Base-by-base conservation (phyloP, 2,797 vertebrate genomes). In the Nasua narica region DNA sequence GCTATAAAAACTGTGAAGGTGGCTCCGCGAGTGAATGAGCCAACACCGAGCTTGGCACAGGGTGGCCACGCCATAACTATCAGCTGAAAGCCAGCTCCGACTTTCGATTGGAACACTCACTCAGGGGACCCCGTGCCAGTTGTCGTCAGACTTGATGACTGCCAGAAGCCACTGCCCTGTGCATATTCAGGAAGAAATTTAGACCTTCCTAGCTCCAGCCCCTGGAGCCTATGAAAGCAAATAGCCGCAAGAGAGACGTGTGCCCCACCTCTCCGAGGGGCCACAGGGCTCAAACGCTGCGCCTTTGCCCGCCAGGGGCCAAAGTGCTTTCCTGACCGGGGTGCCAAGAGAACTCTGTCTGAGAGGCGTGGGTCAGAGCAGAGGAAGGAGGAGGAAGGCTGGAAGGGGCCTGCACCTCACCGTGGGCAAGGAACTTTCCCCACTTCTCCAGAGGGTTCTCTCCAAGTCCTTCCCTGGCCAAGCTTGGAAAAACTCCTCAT, bases 101-200 rank as follows among this genome's bases (percentile, higher is more conserved):
- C 56, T 46, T 84, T 84, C 13, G 62, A 52, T n/a, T 79, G 69
- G 62, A 12, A 2, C 2, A 3, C 29, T 62, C 3, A 5, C 35
- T 54, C 48, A 19, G 82, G 35, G 29, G 27, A 19, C 35, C 89
- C 56, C 19, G 32, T 3, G 72, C 78, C 52, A 40, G 60, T 6
- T 62, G 94, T 67, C 74, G 37, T 84, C 67, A 85, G 90, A 83
- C 79, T 15, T 85, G 95, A 94, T 58, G 86, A 65, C n/a, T 85
- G 97, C 95, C 97, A 95, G 93, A 96, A 95, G 87, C 46, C 48
- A 43, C 79, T 94, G 54, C 48, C 72, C 83, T 72, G 27, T 90
- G 54, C 46, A 37, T 16, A 86, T 93, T 93, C 87, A 78, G 82
- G 79, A 85, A 72, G 93, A 91, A 95, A 96, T 86, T 35, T 74